Conservation (phyloP, 2,888 invertebrate genomes). For the Oasisia sp. region DNA sequence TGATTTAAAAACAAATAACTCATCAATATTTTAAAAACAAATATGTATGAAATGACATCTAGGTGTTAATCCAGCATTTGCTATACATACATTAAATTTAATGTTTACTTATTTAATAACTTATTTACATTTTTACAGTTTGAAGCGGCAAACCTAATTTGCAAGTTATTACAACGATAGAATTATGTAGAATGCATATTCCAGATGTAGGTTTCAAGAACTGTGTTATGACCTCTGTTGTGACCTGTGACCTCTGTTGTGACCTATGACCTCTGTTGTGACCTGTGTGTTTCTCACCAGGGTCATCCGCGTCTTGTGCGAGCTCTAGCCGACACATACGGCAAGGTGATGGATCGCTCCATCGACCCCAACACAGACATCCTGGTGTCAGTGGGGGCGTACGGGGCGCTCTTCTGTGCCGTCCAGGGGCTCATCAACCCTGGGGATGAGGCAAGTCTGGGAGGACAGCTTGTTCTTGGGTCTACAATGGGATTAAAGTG, state of each 20-base stretch:
- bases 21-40: neutral
- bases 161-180: no score
- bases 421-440: slow-evolving; percentile 87
- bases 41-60: neutral
- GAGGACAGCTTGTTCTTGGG: neutral
- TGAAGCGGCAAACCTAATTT: no score
- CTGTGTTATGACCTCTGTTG: no score
- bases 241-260: neutral
- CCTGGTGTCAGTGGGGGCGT: slow-evolving; percentile 91
- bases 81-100: neutral
- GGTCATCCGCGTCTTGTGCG: slow-evolving; percentile 91
- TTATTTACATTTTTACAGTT: neutral
- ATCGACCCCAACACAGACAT: slow-evolving; percentile 90
- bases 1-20: neutral
- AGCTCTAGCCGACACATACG: slow-evolving; percentile 85
- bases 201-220: neutral
- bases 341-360: slow-evolving; percentile 77
- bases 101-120: neutral
- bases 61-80: neutral
- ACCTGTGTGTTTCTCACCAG: slow-evolving; percentile 68
- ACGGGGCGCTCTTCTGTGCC: slow-evolving; percentile 89
- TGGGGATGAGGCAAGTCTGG: slow-evolving; percentile 70
- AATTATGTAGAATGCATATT: neutral
- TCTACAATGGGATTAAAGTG: neutral
- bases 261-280: neutral